Evolutionary conservation across 2,113 vertebrate species (phyloP), one percentile per base, ranked within the genome.

Genomic region (Nerophis lumbriciformis): DNA sequence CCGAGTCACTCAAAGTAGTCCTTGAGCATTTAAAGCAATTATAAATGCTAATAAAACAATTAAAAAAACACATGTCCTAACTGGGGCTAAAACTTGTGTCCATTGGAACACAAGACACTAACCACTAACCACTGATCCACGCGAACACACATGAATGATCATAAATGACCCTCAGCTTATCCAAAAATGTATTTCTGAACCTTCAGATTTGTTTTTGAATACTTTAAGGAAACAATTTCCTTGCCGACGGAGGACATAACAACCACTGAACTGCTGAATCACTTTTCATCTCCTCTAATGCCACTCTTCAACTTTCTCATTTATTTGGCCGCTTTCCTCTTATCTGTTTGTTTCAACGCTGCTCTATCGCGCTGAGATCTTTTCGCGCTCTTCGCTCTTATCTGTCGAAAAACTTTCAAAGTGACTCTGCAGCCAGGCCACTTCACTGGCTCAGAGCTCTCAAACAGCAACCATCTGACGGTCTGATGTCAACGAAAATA

Each of bases 191-290:
- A 45, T 45, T 45, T 45, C 4, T 4, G 12, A 11, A 12, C 10
- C 10, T 45, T 45, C 5, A 9, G 4, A 12, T 45, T 12, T 12
- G 42, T 12, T 45, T 45, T 45, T 45, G 42, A 45, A 11, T 45
- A 11, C 42, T 45, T 11, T 12, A 11, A 45, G 5, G 0, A 38
- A 49, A 14, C 35, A 19, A 60, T 71, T 69, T 71, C 38, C 58
- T 50, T 14, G 10, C 70, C 28, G 61, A 28, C 16, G 61, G 13
- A 21, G 58, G 44, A 63, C 61, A 53, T 48, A 61, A 52, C 66
- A 62, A 48, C 62, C 69, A 69, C 28, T 67, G 63, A 73, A 74
- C 68, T 73, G 73, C 54, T 44, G 79, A 80, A 78, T 78, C 67
- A 69, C 67, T 65, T 77, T 66, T 70, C 64, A 79, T 66, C 63